These are phyloP conservation scores for Cosmorhoe ocellata DNA, from an alignment of 2,888 invertebrate species.

Conservation along the genomic window DNA sequence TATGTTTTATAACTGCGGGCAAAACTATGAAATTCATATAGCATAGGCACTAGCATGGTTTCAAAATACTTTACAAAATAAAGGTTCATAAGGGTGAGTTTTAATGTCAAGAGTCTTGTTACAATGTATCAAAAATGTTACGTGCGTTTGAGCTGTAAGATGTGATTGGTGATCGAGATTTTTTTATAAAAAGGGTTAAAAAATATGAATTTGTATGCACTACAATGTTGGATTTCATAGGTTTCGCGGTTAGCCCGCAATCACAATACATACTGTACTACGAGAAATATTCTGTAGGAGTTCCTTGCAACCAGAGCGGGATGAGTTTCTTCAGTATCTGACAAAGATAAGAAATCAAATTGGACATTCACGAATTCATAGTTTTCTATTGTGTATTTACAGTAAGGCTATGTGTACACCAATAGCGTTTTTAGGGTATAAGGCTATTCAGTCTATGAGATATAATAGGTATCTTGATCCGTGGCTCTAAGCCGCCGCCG, in stretches of 20 bases:
- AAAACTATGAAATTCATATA: conserved; percentile 20
- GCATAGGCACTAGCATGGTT: conserved; percentile 23
- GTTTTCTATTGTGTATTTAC: conserved; percentile 9
- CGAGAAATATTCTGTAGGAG: conserved; percentile 26
- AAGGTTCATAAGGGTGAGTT: conserved; percentile 5
- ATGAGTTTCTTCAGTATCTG: conserved; percentile 29
- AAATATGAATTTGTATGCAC: conserved; percentile 20
- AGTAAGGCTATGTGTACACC: neutral
- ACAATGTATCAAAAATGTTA: conserved; percentile 11
- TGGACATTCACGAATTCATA: conserved; percentile 16
- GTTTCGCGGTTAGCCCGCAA: conserved; percentile 22
- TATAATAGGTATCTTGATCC: no score
- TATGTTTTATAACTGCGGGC: conserved; percentile 27
- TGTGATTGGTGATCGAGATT: conserved; percentile 15
- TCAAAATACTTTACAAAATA: conserved; percentile 17
- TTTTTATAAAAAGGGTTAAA: conserved; percentile 18
- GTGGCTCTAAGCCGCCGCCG: no score
- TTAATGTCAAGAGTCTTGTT: conserved; percentile 5
- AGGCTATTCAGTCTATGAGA: no score
- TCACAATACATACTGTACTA: conserved; percentile 27
- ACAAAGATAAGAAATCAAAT: conserved; percentile 27
- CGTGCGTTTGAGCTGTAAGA: conserved; percentile 18
- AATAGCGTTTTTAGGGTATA: no score
- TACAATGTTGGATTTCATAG: conserved; percentile 18
- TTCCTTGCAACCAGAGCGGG: conserved; percentile 30